A percentile compares a stretch with the other conserved stretches of the same genome.
Evolutionary conservation across 2,888 invertebrate genomes (phyloP).

Genomic region (Chrysina gloriosa): DNA sequence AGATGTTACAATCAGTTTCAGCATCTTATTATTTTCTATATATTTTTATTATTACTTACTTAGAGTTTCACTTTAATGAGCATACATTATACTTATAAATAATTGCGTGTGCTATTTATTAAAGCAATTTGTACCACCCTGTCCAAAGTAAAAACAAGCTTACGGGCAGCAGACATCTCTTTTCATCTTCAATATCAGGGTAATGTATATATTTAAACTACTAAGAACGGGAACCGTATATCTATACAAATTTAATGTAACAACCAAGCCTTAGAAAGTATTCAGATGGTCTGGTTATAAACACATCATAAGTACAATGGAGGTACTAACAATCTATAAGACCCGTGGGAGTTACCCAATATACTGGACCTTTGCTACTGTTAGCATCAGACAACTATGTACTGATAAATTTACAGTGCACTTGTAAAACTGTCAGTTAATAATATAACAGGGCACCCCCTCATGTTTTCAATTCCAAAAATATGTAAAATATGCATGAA

Average conservation of each 20-base stretch:
- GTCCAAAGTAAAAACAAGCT: too few species aligned
- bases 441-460: conserved; percentile 48
- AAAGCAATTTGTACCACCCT: too few species aligned
- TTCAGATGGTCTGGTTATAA: conserved; percentile 32
- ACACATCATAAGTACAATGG: conserved; percentile 23
- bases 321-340: conserved; percentile 42
- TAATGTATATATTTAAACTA: too few species aligned
- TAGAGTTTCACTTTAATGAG: too few species aligned
- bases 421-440: conserved; percentile 53
- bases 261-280: neutral
- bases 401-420: conserved; percentile 50
- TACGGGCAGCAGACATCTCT: too few species aligned
- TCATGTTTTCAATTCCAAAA: conserved; percentile 49
- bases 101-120: too few species aligned
- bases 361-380: conserved; percentile 5
- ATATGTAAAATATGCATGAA: conserved; percentile 53
- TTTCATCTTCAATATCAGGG: too few species aligned
- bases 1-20: too few species aligned
- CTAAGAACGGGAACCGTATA: neutral
- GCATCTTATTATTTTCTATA: too few species aligned
- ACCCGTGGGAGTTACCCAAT: conserved; percentile 44
- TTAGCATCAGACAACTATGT: conserved; percentile 32
- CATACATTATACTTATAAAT: too few species aligned
- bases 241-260: neutral
- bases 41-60: too few species aligned